A percentile compares a stretch with the other conserved stretches of the same genome.
These are phyloP conservation scores for Leptatherina wallacei DNA, from an alignment of 2,797 vertebrate genomes.

Conservation along the genomic window DNA sequence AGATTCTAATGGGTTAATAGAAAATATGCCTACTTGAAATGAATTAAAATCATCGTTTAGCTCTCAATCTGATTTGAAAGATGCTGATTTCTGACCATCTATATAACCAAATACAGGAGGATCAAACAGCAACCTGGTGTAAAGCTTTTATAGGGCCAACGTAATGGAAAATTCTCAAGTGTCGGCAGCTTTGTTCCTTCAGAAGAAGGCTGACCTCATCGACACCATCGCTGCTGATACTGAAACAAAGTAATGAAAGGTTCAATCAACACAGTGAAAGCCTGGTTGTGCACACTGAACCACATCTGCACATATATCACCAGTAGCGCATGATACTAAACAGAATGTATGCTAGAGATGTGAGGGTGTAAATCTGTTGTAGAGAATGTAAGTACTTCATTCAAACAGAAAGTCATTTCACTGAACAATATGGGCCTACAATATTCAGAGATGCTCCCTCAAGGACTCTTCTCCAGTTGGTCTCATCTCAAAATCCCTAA, in stretches of 20 bases:
- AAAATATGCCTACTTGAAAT: background rate
- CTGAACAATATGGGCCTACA: background rate
- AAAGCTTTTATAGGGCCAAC: slow-evolving; percentile 1
- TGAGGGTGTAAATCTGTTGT: background rate
- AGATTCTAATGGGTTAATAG: background rate
- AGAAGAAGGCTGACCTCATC: background rate
- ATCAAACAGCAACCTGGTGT: slow-evolving; percentile 8
- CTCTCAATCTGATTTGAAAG: background rate
- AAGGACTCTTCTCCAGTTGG: slow-evolving; percentile 2
- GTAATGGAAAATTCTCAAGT: slow-evolving; percentile 27
- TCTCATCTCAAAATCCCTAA: slow-evolving; percentile 10
- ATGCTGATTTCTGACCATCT: background rate
- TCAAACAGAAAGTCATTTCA: background rate
- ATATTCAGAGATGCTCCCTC: slow-evolving; percentile 7
- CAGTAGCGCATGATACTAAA: background rate
- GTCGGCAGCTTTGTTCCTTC: slow-evolving; percentile 15
- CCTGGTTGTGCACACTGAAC: background rate
- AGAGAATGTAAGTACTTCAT: background rate
- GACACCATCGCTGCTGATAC: background rate
- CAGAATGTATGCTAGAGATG: background rate
- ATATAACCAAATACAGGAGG: background rate
- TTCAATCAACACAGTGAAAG: background rate
- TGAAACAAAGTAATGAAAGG: slow-evolving; percentile 15
- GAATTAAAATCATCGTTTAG: background rate
- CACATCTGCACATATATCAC: background rate